Base-by-base conservation (phyloP, 2,797 vertebrate genomes). In the Xerus rutilus region DNA sequence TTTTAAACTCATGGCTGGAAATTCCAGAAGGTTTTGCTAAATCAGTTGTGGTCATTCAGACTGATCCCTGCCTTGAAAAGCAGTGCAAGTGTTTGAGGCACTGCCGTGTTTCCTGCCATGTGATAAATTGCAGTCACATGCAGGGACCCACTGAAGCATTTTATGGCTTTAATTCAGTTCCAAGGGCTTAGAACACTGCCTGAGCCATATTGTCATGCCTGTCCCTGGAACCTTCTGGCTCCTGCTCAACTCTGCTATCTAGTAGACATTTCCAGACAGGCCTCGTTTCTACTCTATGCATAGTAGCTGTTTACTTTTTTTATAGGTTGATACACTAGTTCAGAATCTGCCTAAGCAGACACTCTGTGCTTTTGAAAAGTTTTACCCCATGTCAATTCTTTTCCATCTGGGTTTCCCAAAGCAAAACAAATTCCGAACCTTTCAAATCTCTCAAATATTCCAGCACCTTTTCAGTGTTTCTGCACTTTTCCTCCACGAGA, bases 111-210 rank as follows among this genome's bases (percentile, higher is more conserved):
- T 86, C 72, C 64, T 65, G 76, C 70, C 65, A 86, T 79, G 62
- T 95, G 86, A 91, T 94, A 79, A 84, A 91, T 84, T 74, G 49
- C 43, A 74, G 79, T 92, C 86, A 52, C 43, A 89, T 88, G 78
- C 76, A 43, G 93, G 72, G 87, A 49, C 20, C 57, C 89, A 82
- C 1, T 59, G 76, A 90, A 94, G 92, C 81, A 47, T 93, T 93
- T 94, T 81, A 92, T 95, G 70, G 82, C 74, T 94, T 84, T 93
- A 91, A 91, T 93, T 97, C 47, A 65, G 59, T 79, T 93, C 94
- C 32, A 94, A 30, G 81, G 93, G 72, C 78, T 96, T 91, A 67
- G 93, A 93, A 84, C 85, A 86, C 49, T 59, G 64, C 69, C 69
- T 45, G 52, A 73, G 81, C 43, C 47, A 3, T n/a, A 47, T 93